Evolutionary conservation across 2,888 invertebrate genomes (phyloP), one percentile per base, ranked within the genome.

Genomic region (Pammene fasciana): DNA sequence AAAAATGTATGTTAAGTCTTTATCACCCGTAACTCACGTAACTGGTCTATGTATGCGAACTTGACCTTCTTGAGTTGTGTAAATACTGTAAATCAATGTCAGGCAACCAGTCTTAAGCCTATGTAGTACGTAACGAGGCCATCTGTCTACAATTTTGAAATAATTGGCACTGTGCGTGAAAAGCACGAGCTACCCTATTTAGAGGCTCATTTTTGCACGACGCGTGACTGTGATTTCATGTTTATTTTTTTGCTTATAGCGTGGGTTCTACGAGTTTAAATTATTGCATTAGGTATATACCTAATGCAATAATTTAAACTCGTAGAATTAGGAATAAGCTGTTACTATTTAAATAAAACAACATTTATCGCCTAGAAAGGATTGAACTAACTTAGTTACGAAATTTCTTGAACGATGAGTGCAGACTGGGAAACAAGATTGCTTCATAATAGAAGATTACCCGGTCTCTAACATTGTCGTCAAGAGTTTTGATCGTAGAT

Each of bases 1-100:
- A 61, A 50, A 61, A 48, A 50, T n/a, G 13, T n/a, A 50, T 18
- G 36, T 50, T 50, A 50, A 50, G 14, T 48, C 46, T 48, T 68
- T 57, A 43, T 26, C 36, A 18, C 8, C 54, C n/a, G n/a, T n/a
- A n/a, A n/a, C n/a, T n/a, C n/a, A n/a, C 60, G 18, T 26, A 57
- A 48, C 56, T 57, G 38, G 65, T 50, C 55, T 46, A 54, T 43
- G 55, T 68, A n/a, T 52, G 11, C 36, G 64, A 64, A 68, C 62
- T 68, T 68, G 62, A 56, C 64, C 68, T 50, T 61, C 48, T 61
- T 50, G 57, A 36, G 38, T 61, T 61, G 56, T 45, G n/a, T n/a
- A n/a, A n/a, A n/a, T n/a, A n/a, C n/a, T 64, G 41, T 43, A 34
- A 34, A 50, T 48, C 67, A 62, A 62, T 57, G 62, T 36, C 62